A percentile compares a stretch with the other conserved stretches of the same genome.
Conservation (phyloP, 1,140 invertebrate species). For the Macrotrachela quadricornifera region DNA sequence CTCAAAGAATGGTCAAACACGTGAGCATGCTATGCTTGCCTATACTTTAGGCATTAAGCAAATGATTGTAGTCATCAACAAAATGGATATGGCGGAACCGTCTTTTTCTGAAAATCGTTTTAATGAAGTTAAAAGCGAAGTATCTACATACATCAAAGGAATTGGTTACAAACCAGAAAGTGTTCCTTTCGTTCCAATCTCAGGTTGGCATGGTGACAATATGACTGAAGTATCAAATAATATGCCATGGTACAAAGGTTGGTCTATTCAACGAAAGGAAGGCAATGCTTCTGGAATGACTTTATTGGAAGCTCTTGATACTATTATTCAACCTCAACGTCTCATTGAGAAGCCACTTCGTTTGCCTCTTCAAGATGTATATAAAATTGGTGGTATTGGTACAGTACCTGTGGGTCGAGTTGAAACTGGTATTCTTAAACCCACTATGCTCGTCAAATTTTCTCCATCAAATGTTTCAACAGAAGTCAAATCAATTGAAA, state of each 20-base stretch:
- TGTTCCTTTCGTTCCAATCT: slow-evolving; percentile 93
- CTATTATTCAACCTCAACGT: slow-evolving; percentile 68
- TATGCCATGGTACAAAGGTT: slow-evolving; percentile 93
- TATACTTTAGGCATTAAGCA: no score
- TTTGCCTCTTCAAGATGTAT: slow-evolving; percentile 89
- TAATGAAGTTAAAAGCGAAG: no score
- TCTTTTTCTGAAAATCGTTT: no score
- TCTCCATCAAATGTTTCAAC: slow-evolving; percentile 66
- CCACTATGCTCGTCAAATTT: slow-evolving; percentile 91
- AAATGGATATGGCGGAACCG: no score
- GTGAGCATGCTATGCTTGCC: no score
- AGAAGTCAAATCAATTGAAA: slow-evolving; percentile 98
- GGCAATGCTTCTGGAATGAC: slow-evolving; percentile 66
- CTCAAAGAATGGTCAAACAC: no score
- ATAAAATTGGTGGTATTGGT: slow-evolving; percentile 98
- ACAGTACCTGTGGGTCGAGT: slow-evolving; percentile 95
- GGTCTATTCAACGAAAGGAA: slow-evolving; percentile 46
- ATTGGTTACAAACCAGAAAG: no score
- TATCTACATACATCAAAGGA: no score
- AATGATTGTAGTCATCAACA: no score
- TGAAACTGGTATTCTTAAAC: slow-evolving; percentile 88
- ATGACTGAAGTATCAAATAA: slow-evolving; percentile 76
- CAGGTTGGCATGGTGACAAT: slow-evolving; percentile 94
- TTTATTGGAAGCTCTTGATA: slow-evolving; percentile 74
- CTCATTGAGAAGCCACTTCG: slow-evolving; percentile 86